These are phyloP conservation scores for Prostheceraeus crozeri DNA, from an alignment of 2,888 invertebrate species.

Conservation along the genomic window DNA sequence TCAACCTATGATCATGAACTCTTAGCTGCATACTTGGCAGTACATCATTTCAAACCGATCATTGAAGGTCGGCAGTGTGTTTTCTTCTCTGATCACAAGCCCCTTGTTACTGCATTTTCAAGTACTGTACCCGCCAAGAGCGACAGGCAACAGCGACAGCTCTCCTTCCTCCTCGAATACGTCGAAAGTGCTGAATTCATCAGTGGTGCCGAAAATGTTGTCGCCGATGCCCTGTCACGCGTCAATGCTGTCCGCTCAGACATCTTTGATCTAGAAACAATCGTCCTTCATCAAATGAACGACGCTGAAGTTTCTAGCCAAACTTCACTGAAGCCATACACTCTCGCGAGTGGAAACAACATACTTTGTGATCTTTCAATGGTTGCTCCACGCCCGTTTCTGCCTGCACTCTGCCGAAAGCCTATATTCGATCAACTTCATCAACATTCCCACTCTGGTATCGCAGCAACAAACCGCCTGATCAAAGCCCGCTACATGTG, in stretches of 20 bases:
- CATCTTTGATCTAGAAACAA: not conserved
- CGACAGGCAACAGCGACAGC: too few species aligned
- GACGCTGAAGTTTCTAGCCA: not conserved
- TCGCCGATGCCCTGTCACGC: slow-evolving; percentile 33
- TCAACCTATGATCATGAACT: slow-evolving; percentile 23
- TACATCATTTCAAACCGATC: slow-evolving; percentile 39
- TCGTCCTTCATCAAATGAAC: not conserved
- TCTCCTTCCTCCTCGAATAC: too few species aligned
- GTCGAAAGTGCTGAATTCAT: too few species aligned
- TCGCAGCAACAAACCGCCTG: slow-evolving; percentile 25
- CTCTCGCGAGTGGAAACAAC: too few species aligned
- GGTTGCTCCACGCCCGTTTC: slow-evolving; percentile 37
- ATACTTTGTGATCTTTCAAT: slow-evolving; percentile 29
- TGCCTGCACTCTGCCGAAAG: slow-evolving; percentile 24
- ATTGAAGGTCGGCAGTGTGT: slow-evolving; percentile 49
- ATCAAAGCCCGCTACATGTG: slow-evolving; percentile 30
- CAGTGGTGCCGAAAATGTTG: slow-evolving; percentile 11
- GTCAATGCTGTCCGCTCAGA: slow-evolving; percentile 13
- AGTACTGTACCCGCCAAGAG: too few species aligned
- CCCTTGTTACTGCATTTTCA: slow-evolving; percentile 47
- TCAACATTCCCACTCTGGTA: slow-evolving; percentile 26
- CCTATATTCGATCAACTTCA: slow-evolving; percentile 16
- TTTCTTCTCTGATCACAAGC: slow-evolving; percentile 45
- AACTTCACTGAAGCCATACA: too few species aligned
- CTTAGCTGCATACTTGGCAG: slow-evolving; percentile 19